These are phyloP conservation scores for Drosophila helvetica DNA, from an alignment of 2,888 invertebrate species.

Conservation along the genomic window DNA sequence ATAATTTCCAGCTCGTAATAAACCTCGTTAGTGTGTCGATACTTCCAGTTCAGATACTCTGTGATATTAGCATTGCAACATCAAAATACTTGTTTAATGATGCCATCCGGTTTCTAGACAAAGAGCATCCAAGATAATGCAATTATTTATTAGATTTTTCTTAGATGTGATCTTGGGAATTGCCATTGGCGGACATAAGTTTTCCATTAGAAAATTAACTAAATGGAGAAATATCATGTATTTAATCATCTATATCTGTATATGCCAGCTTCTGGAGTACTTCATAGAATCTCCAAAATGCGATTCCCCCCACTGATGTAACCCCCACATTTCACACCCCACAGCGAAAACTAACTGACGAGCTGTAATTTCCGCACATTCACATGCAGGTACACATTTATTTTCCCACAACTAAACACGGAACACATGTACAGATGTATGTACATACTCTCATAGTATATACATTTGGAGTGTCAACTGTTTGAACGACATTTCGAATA, in stretches of 20 bases:
- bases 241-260: background rate
- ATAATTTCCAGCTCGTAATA: background rate
- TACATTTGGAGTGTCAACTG: slow-evolving; percentile 13
- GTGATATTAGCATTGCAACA: background rate
- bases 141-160: background rate
- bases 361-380: slow-evolving; percentile 26
- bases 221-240: background rate
- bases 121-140: background rate
- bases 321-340: slow-evolving; percentile 1
- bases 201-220: background rate
- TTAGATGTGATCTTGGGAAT: background rate
- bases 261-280: background rate
- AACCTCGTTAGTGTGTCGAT: background rate
- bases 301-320: background rate
- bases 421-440: no score
- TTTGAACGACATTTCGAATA: slow-evolving; percentile 21
- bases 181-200: background rate
- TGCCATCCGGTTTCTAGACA: background rate
- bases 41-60: background rate
- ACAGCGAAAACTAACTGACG: slow-evolving; percentile 28
- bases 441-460: no score
- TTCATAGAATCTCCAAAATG: background rate
- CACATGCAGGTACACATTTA: slow-evolving; percentile 25
- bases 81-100: background rate
- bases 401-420: slow-evolving; percentile 19